Percentiles rank a stretch among this genome's conserved stretches.
These are phyloP conservation scores for Epirrita christyi DNA, from an alignment of 2,888 invertebrate species.

Conservation along the genomic window DNA sequence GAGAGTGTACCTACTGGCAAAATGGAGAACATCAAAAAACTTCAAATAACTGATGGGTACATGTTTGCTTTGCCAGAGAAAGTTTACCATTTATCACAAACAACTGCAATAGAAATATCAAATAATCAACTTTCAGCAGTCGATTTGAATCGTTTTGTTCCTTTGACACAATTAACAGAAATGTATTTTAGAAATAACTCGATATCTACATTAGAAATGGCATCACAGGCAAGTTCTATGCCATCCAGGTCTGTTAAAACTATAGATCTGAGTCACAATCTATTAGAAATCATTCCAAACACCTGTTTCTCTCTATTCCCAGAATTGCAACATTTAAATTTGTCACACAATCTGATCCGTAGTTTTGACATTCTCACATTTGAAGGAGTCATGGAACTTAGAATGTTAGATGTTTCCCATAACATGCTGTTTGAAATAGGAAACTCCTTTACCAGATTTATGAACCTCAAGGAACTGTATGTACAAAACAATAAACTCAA, in stretches of 20 bases:
- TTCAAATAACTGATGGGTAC: constrained; percentile 11
- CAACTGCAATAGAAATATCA: constrained; percentile 9
- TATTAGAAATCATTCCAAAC: constrained; percentile 13
- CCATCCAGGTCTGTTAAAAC: constrained; percentile 8
- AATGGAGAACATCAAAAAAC: constrained; percentile 6
- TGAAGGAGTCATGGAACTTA: constrained; percentile 23
- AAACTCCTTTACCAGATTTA: constrained; percentile 23
- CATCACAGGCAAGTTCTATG: background rate
- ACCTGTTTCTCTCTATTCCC: constrained; percentile 20
- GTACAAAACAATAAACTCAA: constrained; percentile 24
- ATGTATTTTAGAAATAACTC: constrained; percentile 17
- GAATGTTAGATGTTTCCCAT: constrained; percentile 20
- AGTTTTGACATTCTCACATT: constrained; percentile 28
- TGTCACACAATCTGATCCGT: constrained; percentile 24
- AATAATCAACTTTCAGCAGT: constrained; percentile 16
- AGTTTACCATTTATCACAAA: constrained; percentile 6
- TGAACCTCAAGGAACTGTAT: constrained; percentile 17
- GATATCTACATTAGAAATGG: constrained; percentile 9
- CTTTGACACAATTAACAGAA: background rate
- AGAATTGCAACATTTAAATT: constrained; percentile 21
- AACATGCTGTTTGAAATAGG: constrained; percentile 24
- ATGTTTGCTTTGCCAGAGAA: constrained; percentile 9
- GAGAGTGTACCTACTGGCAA: constrained; percentile 1
- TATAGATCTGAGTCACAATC: constrained; percentile 23
- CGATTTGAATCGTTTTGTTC: constrained; percentile 13